These are phyloP conservation scores for Cossypha heuglini DNA, from an alignment of 2,797 vertebrate species.

Conservation along the genomic window DNA sequence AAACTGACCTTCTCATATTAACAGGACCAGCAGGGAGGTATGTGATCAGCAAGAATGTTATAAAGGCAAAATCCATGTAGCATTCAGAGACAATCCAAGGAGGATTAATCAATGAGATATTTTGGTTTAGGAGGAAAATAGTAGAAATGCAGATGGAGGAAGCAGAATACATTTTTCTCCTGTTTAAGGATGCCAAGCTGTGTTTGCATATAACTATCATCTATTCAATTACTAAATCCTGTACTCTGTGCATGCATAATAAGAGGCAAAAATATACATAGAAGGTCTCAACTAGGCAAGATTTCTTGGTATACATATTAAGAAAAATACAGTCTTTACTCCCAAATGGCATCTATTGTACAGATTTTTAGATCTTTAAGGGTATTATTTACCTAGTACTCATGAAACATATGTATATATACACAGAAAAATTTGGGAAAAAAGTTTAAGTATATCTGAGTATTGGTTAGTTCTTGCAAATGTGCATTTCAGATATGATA, in stretches of 20 bases:
- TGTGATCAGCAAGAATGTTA: not conserved
- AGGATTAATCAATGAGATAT: not conserved
- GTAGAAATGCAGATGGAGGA: not conserved
- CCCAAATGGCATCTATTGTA: accelerated
- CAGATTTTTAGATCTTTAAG: not conserved
- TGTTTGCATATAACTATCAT: not conserved
- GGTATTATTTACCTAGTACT: not conserved
- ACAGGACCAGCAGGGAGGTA: not conserved
- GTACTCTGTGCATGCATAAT: not conserved
- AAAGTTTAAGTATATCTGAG: not conserved
- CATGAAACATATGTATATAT: not conserved
- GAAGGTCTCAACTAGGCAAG: not conserved
- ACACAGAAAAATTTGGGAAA: not conserved
- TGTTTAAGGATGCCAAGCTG: not conserved
- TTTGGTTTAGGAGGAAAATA: not conserved
- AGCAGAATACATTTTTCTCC: not conserved
- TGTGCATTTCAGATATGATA: not conserved
- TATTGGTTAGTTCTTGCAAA: not conserved
- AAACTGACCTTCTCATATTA: not conserved
- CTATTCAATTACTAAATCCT: not conserved
- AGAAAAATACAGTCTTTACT: not conserved
- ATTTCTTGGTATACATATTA: not conserved
- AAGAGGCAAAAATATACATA: not conserved
- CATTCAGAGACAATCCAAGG: accelerated
- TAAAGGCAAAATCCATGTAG: not conserved